Base-by-base conservation (phyloP, 1,140 invertebrate genomes). In the Neotoxoptera formosana region DNA sequence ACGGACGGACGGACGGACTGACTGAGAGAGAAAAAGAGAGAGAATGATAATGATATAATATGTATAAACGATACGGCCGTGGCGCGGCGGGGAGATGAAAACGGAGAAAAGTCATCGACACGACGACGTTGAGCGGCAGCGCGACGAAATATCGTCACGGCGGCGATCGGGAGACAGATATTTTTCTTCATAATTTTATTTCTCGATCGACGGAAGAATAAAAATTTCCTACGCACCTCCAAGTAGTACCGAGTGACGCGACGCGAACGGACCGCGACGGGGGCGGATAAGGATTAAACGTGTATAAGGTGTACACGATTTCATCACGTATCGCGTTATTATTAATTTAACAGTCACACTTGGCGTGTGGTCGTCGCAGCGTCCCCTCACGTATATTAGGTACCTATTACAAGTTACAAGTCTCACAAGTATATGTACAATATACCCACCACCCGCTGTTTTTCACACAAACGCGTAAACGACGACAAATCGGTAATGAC, bases 401-500 rank as follows among this genome's bases (percentile, higher is more conserved):
- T 76, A 76, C 60, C 25, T 34, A 76, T 67, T n/a, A n/a, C 9
- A 60, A 60, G 83, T 41, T 83, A 45, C 11, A 0, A 34, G 14
- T 11, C 11, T 11, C 67, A n/a, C n/a, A n/a, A n/a, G n/a, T 25
- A 60, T 7, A 23, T 60, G 23, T 76, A 45, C 36, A 23, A 41
- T 21, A 34, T 23, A 7, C 17, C 53, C 45, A 47, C 89, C 89
- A 7, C 89, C 89, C 53, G 89, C 56, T 90, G 89, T 90, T 90
- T 67, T 34, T 67, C 89, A 45, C 89, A 67, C 53, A 60, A 23
- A 87, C n/a, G 30, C 47, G 41, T 41, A 90, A 56, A 60, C 89
- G 89, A 67, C 89, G 89, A 90, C 89, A 90, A 67, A 67, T 90
- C 89, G 53, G 89, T 90, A 90, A 67, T 67, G 53, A 90, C 53